Evolutionary conservation across 2,888 invertebrate species (phyloP), one percentile per base, ranked within the genome.

Genomic region (Margaritifera margaritifera): DNA sequence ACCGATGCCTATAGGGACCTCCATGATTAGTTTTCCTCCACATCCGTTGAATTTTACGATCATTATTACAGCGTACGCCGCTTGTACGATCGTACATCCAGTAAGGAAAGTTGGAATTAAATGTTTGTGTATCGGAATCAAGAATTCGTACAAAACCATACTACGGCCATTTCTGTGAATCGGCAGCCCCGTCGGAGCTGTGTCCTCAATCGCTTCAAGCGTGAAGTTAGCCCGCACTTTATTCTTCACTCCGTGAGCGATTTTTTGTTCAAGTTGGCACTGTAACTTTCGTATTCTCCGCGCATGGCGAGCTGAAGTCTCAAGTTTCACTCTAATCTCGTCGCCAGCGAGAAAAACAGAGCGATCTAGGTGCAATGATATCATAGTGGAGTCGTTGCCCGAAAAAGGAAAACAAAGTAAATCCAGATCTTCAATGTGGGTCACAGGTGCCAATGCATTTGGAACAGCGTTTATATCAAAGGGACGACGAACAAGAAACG

Each of bases 301-400:
- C n/a, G 80, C 70, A 24, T 75, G 72, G 2, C 74, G 73, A 18
- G 73, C 67, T 11, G 75, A 59, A 3, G 78, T 75, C 24, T 80
- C 74, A 1, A 87, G 72, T 57, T 79, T 75, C 5, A 87, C 68
- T 55, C 75, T 72, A 57, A 87, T 82, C 62, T 81, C 80, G 60
- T 86, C 87, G 2, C 88, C 87, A 15, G 86, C 83, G 24, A 84
- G 72, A 64, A 86, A 86, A 15, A 85, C 81, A 2, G 82, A 77
- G 4, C 83, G 74, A 59, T 86, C 85, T 8, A 88, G 73, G 5
- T 73, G 68, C 20, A 86, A 65, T 0, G 80, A 75, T 8, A 87
- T 72, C 4, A 68, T 74, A 42, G 78, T 79, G 25, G 72, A 68
- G 53, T 80, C 72, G 25, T 70, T 65, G 25, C 74, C 63, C 2